Evolutionary conservation across 1,140 invertebrate species (phyloP), one percentile per base, ranked within the genome.

Genomic region (Scylla paramamosain): DNA sequence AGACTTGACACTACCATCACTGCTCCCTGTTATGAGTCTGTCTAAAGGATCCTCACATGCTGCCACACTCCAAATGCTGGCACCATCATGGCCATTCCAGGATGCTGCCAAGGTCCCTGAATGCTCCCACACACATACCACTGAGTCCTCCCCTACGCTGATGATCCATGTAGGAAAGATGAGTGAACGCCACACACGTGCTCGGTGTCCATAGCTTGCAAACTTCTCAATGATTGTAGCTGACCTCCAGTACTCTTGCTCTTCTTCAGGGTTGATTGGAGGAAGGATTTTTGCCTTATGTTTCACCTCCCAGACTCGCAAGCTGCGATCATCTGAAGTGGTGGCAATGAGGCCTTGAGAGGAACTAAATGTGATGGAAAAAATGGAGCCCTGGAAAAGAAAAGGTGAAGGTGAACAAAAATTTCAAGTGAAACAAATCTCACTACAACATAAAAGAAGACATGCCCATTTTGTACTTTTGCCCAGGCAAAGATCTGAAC

Each of bases 101-200:
- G 83, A 93, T 46, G 52, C 67, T 14, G 52, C 10, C 32, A 95
- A 46, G 29, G 16, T 82, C 14, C 94, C 94, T 45, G 92, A 25
- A 14, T 93, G 82, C n/a, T 92, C 82, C 94, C 94, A 95, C 12
- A 95, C 84, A 77, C 94, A 95, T 4, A 95, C 91, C 39, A 92
- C 52, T 25, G 94, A 95, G 28, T 95, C 94, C 52, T 95, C 94
- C 12, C 94, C 94, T 20, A 95, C 94, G 88, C 94, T 95, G 28
- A 95, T 12, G 16, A 92, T 28, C n/a, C 94, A 92, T 39, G 91
- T 87, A 8, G 91, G 52, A 29, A 95, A 45, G 32, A 95, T 92
- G 46, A 95, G 91, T 28, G 91, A 95, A 52, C 84, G 29, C 94
- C 94, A 95, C 20, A 95, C 94, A 88, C 94, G 92, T 46, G 94